These are phyloP conservation scores for Odontomyia ornata DNA, from an alignment of 2,888 invertebrate species.

Conservation along the genomic window DNA sequence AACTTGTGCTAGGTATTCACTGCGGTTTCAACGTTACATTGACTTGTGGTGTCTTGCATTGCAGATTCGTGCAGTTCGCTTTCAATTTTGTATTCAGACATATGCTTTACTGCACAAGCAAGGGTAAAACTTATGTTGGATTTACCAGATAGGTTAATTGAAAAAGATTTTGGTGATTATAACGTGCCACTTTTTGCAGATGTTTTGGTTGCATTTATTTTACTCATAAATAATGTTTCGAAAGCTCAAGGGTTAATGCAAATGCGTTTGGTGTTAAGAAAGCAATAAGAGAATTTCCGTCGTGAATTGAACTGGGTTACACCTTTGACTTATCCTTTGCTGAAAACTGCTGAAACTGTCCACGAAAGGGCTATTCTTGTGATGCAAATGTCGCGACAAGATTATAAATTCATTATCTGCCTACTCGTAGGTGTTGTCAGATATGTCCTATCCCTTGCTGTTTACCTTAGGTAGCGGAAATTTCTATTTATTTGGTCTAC, in stretches of 20 bases:
- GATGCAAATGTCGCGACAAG: no score
- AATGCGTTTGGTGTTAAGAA: constrained; percentile 75
- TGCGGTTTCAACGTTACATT: constrained; percentile 83
- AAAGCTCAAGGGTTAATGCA: constrained; percentile 67
- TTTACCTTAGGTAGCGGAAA: no score
- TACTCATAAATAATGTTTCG: constrained; percentile 72
- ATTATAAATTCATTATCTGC: no score
- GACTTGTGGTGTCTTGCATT: constrained; percentile 88
- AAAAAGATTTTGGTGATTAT: constrained; percentile 65
- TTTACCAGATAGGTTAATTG: constrained; percentile 70
- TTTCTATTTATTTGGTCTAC: no score
- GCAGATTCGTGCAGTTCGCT: constrained; percentile 79
- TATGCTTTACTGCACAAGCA: constrained; percentile 87
- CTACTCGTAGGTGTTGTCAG: no score
- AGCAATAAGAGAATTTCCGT: constrained; percentile 84
- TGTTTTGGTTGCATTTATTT: constrained; percentile 74
- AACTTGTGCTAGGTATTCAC: constrained; percentile 82
- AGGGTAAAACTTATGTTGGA: constrained; percentile 85
- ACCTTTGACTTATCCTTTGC: constrained; percentile 77
- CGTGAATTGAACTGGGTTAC: constrained; percentile 81
- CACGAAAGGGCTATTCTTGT: no score
- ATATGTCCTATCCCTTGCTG: no score
- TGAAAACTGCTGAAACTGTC: constrained; percentile 67
- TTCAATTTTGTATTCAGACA: constrained; percentile 80
- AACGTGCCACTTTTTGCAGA: constrained; percentile 73